Conservation (phyloP, 1,140 invertebrate species). For the Spodoptera frugiperda region DNA sequence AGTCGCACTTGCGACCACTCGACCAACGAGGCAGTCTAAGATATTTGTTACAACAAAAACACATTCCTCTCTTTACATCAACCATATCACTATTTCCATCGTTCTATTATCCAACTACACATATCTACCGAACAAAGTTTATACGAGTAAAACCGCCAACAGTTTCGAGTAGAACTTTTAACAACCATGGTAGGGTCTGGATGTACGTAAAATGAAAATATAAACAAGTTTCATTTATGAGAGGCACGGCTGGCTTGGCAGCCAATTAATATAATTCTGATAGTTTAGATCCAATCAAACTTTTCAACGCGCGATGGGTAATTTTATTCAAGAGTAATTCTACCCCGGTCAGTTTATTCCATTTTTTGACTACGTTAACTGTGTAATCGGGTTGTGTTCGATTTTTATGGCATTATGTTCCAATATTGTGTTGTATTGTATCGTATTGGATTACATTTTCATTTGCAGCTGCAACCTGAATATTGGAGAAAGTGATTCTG, state of each 20-base stretch:
- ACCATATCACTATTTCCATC: too few relatives aligned
- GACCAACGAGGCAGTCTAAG: too few relatives aligned
- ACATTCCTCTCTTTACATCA: too few relatives aligned
- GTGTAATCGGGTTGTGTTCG: slow-evolving; percentile 1
- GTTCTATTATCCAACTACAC: too few relatives aligned
- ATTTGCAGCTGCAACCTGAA: neutral
- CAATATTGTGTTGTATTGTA: slow-evolving; percentile 1
- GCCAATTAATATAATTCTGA: slow-evolving; percentile 58
- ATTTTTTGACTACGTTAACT: slow-evolving; percentile 14
- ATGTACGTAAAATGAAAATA: slow-evolving; percentile 33
- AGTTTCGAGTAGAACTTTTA: slow-evolving; percentile 34
- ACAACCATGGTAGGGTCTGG: slow-evolving; percentile 31
- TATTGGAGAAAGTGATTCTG: slow-evolving; percentile 6
- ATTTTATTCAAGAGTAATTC: slow-evolving; percentile 38
- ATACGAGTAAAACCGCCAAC: neutral
- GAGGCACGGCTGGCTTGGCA: neutral
- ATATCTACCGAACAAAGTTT: neutral
- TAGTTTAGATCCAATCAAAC: slow-evolving; percentile 63
- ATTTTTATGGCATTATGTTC: slow-evolving; percentile 10
- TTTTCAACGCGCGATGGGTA: slow-evolving; percentile 49
- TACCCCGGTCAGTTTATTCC: neutral
- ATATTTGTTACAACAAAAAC: too few relatives aligned
- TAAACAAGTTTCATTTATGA: slow-evolving; percentile 47
- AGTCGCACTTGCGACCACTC: too few relatives aligned
- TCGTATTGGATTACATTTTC: slow-evolving; percentile 14